Evolutionary conservation across 2,113 vertebrate species (phyloP).

Genomic region (Gopherus flavomarginatus): DNA sequence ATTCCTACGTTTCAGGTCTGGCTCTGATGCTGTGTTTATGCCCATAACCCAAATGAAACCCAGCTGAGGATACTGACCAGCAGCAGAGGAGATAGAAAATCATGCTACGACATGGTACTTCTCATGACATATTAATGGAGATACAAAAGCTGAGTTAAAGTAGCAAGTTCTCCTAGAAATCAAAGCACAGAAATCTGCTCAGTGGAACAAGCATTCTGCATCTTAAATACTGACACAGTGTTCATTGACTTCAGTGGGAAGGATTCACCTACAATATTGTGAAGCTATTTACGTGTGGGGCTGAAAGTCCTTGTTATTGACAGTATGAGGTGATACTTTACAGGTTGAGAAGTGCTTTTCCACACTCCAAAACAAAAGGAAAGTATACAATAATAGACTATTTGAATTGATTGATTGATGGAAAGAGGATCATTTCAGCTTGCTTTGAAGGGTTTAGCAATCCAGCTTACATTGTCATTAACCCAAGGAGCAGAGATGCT

Average conservation of each 20-base stretch:
- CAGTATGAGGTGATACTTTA: background rate
- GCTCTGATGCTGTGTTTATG: background rate
- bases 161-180: background rate
- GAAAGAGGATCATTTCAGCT: background rate
- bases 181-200: background rate
- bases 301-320: background rate
- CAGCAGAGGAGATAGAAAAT: conserved; percentile 31
- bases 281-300: background rate
- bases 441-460: background rate
- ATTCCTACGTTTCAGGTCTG: background rate
- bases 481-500: background rate
- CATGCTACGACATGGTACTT: conserved; percentile 9
- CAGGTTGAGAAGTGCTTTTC: background rate
- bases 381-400: background rate
- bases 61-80: background rate
- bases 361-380: background rate
- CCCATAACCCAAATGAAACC: background rate
- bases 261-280: background rate
- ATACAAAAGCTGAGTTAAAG: background rate
- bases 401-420: too few species aligned
- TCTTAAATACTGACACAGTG: background rate
- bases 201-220: background rate
- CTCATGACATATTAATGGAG: conserved; percentile 1
- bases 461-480: background rate
- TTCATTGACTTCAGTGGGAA: conserved; percentile 8